Evolutionary conservation across 2,888 invertebrate genomes (phyloP).

Genomic region (Eupithecia tripunctaria): DNA sequence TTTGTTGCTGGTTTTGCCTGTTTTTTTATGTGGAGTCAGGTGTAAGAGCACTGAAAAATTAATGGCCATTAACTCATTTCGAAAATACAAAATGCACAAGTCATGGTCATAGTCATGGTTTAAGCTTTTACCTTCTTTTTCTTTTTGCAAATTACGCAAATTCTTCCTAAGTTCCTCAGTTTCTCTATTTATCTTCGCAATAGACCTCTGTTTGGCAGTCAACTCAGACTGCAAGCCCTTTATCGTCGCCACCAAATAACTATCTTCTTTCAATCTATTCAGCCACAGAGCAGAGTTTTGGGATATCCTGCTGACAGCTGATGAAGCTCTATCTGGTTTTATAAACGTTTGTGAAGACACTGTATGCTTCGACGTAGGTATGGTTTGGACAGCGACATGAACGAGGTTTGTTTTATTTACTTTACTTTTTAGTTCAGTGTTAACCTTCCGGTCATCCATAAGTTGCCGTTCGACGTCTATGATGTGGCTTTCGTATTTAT

Average conservation of each 20-base stretch:
- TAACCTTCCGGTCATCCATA: slow-evolving; percentile 77
- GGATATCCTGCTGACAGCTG: slow-evolving; percentile 81
- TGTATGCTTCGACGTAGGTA: slow-evolving; percentile 59
- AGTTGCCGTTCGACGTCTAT: slow-evolving; percentile 89
- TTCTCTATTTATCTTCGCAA: slow-evolving; percentile 89
- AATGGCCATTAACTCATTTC: background rate
- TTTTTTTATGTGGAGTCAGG: slow-evolving; percentile 73
- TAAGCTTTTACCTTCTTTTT: slow-evolving; percentile 85
- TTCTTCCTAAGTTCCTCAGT: slow-evolving; percentile 90
- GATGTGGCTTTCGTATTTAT: slow-evolving; percentile 90
- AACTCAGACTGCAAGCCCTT: slow-evolving; percentile 90
- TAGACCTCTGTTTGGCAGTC: slow-evolving; percentile 89
- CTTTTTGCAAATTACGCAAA: slow-evolving; percentile 89
- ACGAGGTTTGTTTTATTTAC: slow-evolving; percentile 69
- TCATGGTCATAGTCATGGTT: background rate
- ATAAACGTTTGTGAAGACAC: slow-evolving; percentile 69
- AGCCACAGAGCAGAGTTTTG: slow-evolving; percentile 82
- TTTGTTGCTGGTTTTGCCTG: slow-evolving; percentile 61
- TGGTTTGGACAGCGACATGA: slow-evolving; percentile 80
- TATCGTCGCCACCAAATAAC: slow-evolving; percentile 91
- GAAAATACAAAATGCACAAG: background rate
- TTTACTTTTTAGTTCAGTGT: slow-evolving; percentile 83
- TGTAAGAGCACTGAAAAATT: slow-evolving; percentile 69
- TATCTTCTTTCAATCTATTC: slow-evolving; percentile 87
- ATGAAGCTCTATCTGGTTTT: slow-evolving; percentile 71